Conservation (phyloP, 2,113 vertebrate species). For the Haplochromis burtoni region DNA sequence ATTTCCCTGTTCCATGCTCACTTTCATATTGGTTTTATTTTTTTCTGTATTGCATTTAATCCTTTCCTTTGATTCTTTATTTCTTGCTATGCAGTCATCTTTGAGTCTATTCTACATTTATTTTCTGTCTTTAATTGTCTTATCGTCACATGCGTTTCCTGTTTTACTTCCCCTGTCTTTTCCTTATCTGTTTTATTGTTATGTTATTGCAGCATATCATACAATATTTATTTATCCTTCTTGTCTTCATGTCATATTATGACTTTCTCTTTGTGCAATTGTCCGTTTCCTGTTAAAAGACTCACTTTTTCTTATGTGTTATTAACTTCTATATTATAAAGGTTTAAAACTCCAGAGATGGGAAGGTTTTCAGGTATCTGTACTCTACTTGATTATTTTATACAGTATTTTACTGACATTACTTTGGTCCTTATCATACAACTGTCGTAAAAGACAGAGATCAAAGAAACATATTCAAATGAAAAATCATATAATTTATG, state of each 20-base stretch:
- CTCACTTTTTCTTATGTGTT: not conserved
- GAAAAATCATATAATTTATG: accelerated
- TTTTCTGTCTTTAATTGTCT: not conserved
- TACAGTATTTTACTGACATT: not conserved
- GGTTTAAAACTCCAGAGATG: not conserved
- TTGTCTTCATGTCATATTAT: not conserved
- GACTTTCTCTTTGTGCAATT: accelerated
- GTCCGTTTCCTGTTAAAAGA: not conserved
- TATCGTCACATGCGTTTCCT: accelerated
- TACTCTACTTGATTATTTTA: not conserved
- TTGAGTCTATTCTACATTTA: not conserved
- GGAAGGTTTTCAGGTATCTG: accelerated
- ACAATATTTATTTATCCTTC: not conserved
- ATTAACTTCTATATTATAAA: not conserved
- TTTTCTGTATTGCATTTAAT: accelerated
- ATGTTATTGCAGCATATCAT: not conserved
- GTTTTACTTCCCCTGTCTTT: not conserved
- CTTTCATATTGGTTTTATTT: not conserved
- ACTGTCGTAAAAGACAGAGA: not conserved
- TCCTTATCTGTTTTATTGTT: not conserved
- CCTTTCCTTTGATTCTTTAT: accelerated
- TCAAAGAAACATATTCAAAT: not conserved
- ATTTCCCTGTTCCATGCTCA: not conserved
- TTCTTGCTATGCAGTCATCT: not conserved
- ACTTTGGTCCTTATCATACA: not conserved